Evolutionary conservation across 2,888 invertebrate species (phyloP).

Genomic region (Caenorhabditis panamensis): DNA sequence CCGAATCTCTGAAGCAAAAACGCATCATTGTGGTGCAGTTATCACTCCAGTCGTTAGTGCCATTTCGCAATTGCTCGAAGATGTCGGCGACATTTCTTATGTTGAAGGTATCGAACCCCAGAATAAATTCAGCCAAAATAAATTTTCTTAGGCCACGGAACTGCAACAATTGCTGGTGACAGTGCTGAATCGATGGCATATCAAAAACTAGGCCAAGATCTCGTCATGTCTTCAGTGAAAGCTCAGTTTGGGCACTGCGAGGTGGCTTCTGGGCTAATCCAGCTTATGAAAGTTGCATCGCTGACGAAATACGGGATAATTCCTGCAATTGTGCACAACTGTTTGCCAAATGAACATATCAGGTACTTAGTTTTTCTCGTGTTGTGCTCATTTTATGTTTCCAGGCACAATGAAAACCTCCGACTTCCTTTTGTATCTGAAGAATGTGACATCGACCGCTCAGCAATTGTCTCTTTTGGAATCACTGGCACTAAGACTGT

Average conservation of each 20-base stretch:
- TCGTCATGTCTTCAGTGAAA: slow-evolving; percentile 66
- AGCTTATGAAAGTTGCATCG: slow-evolving; percentile 60
- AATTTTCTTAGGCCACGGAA: slow-evolving; percentile 52
- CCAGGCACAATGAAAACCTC: slow-evolving; percentile 52
- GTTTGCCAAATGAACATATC: slow-evolving; percentile 63
- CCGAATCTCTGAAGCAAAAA: slow-evolving; percentile 45
- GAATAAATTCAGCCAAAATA: too few species aligned
- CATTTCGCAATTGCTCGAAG: slow-evolving; percentile 59
- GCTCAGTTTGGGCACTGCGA: slow-evolving; percentile 69
- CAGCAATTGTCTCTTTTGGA: slow-evolving; percentile 67
- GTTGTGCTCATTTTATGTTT: not conserved
- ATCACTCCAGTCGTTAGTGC: slow-evolving; percentile 66
- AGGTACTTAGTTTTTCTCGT: slow-evolving; percentile 19
- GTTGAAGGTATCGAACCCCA: slow-evolving; percentile 38
- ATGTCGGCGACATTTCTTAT: slow-evolving; percentile 55
- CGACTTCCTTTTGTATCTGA: slow-evolving; percentile 64
- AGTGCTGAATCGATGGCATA: slow-evolving; percentile 58
- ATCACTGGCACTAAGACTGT: slow-evolving; percentile 68
- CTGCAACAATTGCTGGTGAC: slow-evolving; percentile 59
- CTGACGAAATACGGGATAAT: slow-evolving; percentile 47
- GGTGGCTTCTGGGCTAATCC: slow-evolving; percentile 67
- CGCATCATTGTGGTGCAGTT: slow-evolving; percentile 62
- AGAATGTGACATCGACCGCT: slow-evolving; percentile 46
- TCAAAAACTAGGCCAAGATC: slow-evolving; percentile 46
- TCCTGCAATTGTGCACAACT: slow-evolving; percentile 62